Percentiles rank a stretch among this genome's conserved stretches.
These are phyloP conservation scores for Brachionus calyciflorus DNA, from an alignment of 1,140 invertebrate species.

Conservation along the genomic window DNA sequence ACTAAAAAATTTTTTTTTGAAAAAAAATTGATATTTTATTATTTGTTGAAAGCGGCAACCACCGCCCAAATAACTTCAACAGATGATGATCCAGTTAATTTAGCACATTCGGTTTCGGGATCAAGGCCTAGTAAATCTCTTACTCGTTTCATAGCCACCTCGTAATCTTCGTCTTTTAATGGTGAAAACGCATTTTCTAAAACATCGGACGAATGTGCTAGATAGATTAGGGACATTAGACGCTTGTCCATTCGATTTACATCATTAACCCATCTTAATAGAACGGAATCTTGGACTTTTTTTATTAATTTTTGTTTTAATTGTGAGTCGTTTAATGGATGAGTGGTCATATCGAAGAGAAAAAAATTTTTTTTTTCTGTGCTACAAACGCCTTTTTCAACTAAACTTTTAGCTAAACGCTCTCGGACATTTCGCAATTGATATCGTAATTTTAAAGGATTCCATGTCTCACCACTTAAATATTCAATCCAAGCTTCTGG, in stretches of 20 bases:
- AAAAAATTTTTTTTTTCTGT: constrained; percentile 99
- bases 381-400: constrained; percentile 98
- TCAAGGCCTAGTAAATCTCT: constrained; percentile 91
- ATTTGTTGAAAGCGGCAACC: constrained; percentile 96
- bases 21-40: constrained; percentile 49
- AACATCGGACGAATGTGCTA: constrained; percentile 96
- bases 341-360: constrained; percentile 99
- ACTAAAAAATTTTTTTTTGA: constrained; percentile 20
- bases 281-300: constrained; percentile 89
- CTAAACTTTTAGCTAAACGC: constrained; percentile 96
- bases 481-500: constrained; percentile 99
- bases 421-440: constrained; percentile 98
- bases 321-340: constrained; percentile 90
- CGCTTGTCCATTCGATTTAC: constrained; percentile 93
- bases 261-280: constrained; percentile 94
- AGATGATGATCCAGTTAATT: constrained; percentile 60
- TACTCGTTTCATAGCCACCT: constrained; percentile 93
- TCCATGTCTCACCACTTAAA: constrained; percentile 99
- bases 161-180: constrained; percentile 95
- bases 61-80: constrained; percentile 95
- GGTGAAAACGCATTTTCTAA: constrained; percentile 99
- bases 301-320: constrained; percentile 95
- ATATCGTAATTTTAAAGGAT: constrained; percentile 94
- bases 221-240: constrained; percentile 82
- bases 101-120: constrained; percentile 85